Percentiles rank a stretch among this genome's conserved stretches.
Conservation (phyloP, 2,113 vertebrate genomes). For the Melanocharis versteri region DNA sequence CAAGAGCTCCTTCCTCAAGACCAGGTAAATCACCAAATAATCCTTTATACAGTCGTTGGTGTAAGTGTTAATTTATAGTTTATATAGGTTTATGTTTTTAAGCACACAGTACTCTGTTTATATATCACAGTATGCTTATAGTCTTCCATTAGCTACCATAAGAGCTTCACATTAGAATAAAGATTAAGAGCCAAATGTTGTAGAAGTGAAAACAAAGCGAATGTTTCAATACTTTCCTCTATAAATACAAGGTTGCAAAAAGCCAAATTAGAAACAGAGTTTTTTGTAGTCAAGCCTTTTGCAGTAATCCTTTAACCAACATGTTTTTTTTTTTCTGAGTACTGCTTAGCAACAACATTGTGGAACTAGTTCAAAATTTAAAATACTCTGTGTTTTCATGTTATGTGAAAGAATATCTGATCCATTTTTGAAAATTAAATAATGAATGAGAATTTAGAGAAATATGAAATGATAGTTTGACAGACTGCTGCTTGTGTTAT, state of each 20-base stretch:
- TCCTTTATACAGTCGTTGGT: neutral
- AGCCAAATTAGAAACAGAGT: neutral
- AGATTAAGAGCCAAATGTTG: neutral
- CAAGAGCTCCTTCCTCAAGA: slow-evolving; percentile 77
- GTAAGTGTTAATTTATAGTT: neutral
- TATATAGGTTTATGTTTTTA: slow-evolving; percentile 53
- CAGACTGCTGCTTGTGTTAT: neutral
- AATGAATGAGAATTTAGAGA: neutral
- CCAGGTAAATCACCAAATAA: slow-evolving; percentile 76
- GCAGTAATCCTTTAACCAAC: neutral
- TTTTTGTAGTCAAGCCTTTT: neutral
- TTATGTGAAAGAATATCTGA: neutral
- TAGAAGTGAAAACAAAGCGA: neutral
- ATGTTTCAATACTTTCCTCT: neutral
- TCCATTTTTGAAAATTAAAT: neutral
- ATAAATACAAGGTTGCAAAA: neutral
- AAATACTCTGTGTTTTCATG: neutral
- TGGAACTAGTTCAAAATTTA: neutral
- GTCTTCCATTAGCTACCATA: neutral
- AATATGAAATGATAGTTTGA: neutral
- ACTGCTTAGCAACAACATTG: neutral
- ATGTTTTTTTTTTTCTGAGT: neutral
- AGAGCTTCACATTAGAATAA: neutral
- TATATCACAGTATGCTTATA: neutral
- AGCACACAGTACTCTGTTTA: slow-evolving; percentile 59